Evolutionary conservation across 2,797 vertebrate species (phyloP).

Genomic region (Chloroceryle amazona): DNA sequence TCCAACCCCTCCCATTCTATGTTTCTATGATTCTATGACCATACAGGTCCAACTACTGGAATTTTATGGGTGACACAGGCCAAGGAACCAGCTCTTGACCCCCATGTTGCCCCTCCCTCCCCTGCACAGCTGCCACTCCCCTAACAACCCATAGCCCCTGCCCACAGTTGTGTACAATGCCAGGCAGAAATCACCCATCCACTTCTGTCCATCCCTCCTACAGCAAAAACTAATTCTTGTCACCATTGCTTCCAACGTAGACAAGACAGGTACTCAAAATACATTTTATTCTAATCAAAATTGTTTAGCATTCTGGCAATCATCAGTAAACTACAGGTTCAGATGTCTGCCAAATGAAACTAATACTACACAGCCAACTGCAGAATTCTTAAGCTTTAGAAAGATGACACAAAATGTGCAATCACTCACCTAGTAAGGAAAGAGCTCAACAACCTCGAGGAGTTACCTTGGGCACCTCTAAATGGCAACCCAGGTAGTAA

Average conservation of each 20-base stretch:
- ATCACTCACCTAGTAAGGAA: background rate
- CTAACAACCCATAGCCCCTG: background rate
- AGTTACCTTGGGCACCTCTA: background rate
- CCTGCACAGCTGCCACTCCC: background rate
- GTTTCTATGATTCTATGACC: too few species aligned
- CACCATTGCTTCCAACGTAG: background rate
- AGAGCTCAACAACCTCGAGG: background rate
- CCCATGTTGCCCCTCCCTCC: background rate
- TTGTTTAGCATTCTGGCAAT: background rate
- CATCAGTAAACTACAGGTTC: too few species aligned
- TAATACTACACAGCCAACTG: background rate
- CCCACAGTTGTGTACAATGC: accelerated
- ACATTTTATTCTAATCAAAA: background rate
- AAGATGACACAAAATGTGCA: background rate
- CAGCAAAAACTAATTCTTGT: background rate
- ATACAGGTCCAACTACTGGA: background rate
- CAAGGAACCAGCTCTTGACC: background rate
- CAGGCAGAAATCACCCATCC: background rate
- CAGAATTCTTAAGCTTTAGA: background rate
- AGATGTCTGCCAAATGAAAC: background rate
- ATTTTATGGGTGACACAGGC: background rate
- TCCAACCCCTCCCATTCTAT: too few species aligned
- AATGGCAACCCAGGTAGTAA: background rate
- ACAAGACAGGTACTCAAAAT: background rate
- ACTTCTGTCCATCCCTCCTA: background rate